Percentiles rank a stretch among this genome's conserved stretches.
These are phyloP conservation scores for Argyrosomus japonicus DNA, from an alignment of 2,113 vertebrate species.

Conservation along the genomic window DNA sequence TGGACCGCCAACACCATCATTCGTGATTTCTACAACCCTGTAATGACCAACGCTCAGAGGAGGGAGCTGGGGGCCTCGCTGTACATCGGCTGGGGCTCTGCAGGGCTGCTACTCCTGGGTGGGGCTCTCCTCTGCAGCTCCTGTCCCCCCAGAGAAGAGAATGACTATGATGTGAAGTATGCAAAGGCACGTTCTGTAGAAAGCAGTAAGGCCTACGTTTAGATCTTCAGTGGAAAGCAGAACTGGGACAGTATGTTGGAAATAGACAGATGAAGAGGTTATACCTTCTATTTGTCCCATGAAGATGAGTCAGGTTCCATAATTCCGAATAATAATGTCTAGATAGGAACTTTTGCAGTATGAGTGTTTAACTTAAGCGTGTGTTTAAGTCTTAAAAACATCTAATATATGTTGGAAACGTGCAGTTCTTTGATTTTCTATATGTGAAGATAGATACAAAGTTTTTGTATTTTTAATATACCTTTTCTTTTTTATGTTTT, in stretches of 20 bases:
- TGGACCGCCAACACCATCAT: slow-evolving; percentile 87
- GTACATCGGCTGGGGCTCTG: slow-evolving; percentile 87
- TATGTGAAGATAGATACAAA: not conserved
- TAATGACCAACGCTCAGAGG: slow-evolving; percentile 82
- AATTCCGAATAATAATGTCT: not conserved
- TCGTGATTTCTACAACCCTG: slow-evolving; percentile 90
- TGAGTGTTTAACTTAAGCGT: not conserved
- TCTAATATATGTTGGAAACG: not conserved
- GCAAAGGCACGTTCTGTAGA: slow-evolving; percentile 60
- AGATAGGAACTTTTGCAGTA: not conserved
- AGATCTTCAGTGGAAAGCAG: slow-evolving; percentile 11
- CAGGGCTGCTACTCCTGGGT: slow-evolving; percentile 84
- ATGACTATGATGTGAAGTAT: slow-evolving; percentile 74
- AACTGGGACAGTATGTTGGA: not conserved
- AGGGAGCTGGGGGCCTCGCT: slow-evolving; percentile 89
- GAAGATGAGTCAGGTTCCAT: not conserved
- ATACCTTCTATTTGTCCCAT: not conserved
- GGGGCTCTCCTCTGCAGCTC: slow-evolving; percentile 87
- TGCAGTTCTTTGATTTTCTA: not conserved
- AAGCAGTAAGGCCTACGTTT: slow-evolving; percentile 71
- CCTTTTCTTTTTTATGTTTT: slow-evolving; percentile 4
- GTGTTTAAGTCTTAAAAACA: not conserved
- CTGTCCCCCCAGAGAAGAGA: slow-evolving; percentile 68
- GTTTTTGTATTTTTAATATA: not conserved
- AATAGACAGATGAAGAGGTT: not conserved